phyloP scores from a whole-genome alignment of 1,140 invertebrate genomes.

The Chelonus insularis region DNA sequence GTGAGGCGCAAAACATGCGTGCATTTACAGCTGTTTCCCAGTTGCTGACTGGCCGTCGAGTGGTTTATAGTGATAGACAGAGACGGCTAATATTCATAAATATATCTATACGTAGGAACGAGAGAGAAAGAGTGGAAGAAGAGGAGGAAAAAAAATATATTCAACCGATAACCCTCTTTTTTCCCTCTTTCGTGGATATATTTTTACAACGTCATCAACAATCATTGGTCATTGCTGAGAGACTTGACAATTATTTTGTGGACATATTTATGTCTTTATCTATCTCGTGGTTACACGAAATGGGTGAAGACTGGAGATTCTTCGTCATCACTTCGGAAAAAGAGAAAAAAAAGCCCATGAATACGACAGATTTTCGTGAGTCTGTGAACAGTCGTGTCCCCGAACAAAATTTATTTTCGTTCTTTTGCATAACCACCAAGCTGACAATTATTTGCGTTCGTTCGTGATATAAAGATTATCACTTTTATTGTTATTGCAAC shows the following conservation, averaged over 20 bases:
- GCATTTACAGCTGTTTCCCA: constrained; percentile 45
- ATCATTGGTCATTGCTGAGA: background rate
- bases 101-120: background rate
- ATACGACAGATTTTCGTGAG: background rate
- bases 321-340: background rate
- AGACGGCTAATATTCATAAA: background rate
- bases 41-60: constrained; percentile 39
- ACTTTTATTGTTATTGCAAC: background rate
- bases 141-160: background rate
- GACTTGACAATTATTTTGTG: too few relatives aligned
- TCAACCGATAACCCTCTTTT: background rate
- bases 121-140: background rate
- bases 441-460: background rate
- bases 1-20: constrained; percentile 42
- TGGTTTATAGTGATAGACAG: constrained; percentile 25
- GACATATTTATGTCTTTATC: background rate
- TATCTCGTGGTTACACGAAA: background rate
- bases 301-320: background rate
- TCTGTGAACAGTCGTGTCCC: background rate
- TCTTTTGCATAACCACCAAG: constrained; percentile 7
- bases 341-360: background rate
- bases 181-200: background rate
- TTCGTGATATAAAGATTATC: background rate
- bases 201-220: background rate
- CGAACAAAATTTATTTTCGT: constrained; percentile 15